Percentiles rank a stretch among this genome's conserved stretches.
phyloP scores from a whole-genome alignment of 1,140 invertebrate species.

The Hirudo medicinalis region DNA sequence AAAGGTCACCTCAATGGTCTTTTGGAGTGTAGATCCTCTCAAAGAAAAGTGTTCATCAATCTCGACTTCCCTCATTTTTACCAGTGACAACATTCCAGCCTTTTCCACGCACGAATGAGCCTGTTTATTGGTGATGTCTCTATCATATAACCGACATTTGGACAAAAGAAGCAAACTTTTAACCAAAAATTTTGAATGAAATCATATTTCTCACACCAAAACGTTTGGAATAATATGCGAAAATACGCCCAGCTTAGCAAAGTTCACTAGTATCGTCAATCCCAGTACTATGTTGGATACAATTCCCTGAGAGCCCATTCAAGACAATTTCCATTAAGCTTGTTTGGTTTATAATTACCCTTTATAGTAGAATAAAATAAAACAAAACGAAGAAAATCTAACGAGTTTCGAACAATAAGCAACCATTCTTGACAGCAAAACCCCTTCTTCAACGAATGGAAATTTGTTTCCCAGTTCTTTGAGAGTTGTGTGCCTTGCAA shows the following conservation, averaged over 20 bases:
- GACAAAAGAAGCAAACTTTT: too few relatives aligned
- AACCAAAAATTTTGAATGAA: too few relatives aligned
- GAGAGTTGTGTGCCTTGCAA: conserved; percentile 82
- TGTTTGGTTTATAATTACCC: conserved; percentile 1
- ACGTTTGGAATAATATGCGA: too few relatives aligned
- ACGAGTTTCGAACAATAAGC: conserved; percentile 59
- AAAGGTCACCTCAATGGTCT: conserved; percentile 52
- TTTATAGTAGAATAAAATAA: neutral
- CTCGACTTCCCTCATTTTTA: conserved; percentile 89
- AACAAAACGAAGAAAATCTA: conserved; percentile 11
- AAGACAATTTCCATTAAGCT: too few relatives aligned
- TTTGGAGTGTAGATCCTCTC: conserved; percentile 67
- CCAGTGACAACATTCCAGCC: conserved; percentile 95
- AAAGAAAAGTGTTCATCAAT: conserved; percentile 84
- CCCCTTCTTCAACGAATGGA: conserved; percentile 77
- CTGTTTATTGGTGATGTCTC: conserved; percentile 38
- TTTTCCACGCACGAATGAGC: conserved; percentile 99
- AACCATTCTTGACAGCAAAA: conserved; percentile 85
- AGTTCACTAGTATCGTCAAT: too few relatives aligned
- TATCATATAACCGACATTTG: too few relatives aligned
- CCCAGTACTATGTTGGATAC: too few relatives aligned
- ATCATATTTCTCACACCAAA: too few relatives aligned
- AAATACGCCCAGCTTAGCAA: too few relatives aligned
- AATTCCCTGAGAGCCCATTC: too few relatives aligned
- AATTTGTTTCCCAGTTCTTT: conserved; percentile 75